A percentile compares a stretch with the other conserved stretches of the same genome.
phyloP scores from a whole-genome alignment of 2,888 invertebrate species.

The Torymus aiolomorphi region DNA sequence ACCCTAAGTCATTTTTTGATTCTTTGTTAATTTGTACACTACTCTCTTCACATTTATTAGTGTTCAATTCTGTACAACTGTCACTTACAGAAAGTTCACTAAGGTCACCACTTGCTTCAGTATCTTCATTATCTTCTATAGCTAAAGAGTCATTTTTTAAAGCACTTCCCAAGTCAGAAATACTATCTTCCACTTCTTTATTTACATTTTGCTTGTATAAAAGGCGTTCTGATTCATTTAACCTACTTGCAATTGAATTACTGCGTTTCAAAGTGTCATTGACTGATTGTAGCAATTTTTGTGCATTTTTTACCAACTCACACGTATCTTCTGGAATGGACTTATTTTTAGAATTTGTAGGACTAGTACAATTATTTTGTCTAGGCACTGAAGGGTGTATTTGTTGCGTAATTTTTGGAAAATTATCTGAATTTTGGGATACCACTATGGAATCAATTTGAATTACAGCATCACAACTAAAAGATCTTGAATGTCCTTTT shows the following conservation, averaged over 20 bases:
- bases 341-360: constrained; percentile 59
- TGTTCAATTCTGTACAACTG: constrained; percentile 63
- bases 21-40: constrained; percentile 9
- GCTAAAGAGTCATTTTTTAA: constrained; percentile 41
- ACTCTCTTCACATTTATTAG: constrained; percentile 22
- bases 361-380: constrained; percentile 51
- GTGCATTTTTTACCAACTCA: constrained; percentile 74
- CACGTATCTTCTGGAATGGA: constrained; percentile 63
- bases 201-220: constrained; percentile 55
- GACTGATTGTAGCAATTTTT: constrained; percentile 75
- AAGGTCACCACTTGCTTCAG: constrained; percentile 52
- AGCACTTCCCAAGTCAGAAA: constrained; percentile 29
- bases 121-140: constrained; percentile 41
- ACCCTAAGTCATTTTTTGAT: constrained; percentile 18
- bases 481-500: constrained; percentile 63
- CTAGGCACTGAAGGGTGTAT: neutral
- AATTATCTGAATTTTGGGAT: constrained; percentile 4
- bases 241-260: constrained; percentile 70
- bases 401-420: constrained; percentile 35
- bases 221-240: constrained; percentile 65
- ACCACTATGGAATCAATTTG: constrained; percentile 50
- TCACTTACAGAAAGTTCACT: constrained; percentile 63
- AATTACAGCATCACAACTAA: constrained; percentile 66
- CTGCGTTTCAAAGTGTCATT: constrained; percentile 74
- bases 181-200: constrained; percentile 32